A percentile compares a stretch with the other conserved stretches of the same genome.
Conservation (phyloP, 2,797 vertebrate species). For the Aselliscus stoliczkanus region DNA sequence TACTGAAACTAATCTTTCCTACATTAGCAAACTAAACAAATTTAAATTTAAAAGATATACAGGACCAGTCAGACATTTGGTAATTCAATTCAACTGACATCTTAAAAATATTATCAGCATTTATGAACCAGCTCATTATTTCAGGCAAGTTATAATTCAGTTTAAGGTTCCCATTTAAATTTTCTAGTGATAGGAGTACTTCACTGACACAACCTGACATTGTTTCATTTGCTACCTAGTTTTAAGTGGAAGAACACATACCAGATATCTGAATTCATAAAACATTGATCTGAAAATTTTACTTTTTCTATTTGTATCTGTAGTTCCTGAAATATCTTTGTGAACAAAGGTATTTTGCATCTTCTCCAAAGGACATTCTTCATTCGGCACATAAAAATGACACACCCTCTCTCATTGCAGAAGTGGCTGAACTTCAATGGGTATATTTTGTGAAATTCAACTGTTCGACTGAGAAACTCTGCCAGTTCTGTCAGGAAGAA, state of each 20-base stretch:
- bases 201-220: not conserved
- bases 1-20: constrained; percentile 4
- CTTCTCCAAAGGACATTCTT: not conserved
- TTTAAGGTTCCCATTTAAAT: constrained; percentile 9
- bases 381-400: not conserved
- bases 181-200: not conserved
- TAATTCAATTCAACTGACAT: not conserved
- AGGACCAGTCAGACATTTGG: not conserved
- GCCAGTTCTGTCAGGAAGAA: not conserved
- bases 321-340: not conserved
- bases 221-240: not conserved
- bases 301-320: not conserved
- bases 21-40: not conserved
- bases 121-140: constrained; percentile 2
- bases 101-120: not conserved
- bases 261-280: not conserved
- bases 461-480: not conserved
- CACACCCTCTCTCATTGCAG: not conserved
- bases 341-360: not conserved
- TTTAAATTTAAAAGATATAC: constrained; percentile 21
- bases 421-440: not conserved
- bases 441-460: constrained; percentile 24
- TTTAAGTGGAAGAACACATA: constrained; percentile 19
- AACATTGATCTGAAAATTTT: not conserved
- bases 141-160: constrained; percentile 12